Conservation (phyloP, 2,888 invertebrate genomes). For the Lasioglossum vierecki region DNA sequence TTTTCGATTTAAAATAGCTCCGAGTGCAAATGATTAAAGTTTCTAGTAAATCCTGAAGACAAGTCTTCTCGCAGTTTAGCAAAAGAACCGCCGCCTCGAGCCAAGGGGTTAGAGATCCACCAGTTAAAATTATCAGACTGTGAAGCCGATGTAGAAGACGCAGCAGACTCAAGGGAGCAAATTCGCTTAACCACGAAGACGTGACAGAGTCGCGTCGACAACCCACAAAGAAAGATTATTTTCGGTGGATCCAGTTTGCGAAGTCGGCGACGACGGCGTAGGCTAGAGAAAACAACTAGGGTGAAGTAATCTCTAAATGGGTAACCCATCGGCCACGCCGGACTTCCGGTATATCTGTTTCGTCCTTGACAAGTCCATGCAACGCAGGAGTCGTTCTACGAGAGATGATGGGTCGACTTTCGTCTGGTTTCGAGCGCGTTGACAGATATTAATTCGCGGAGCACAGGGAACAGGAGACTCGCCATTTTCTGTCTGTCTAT, state of each 20-base stretch:
- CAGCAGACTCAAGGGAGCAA: background rate
- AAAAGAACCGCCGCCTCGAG: background rate
- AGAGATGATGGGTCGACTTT: slow-evolving; percentile 60
- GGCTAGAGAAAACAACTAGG: slow-evolving; percentile 6
- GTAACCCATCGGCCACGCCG: background rate
- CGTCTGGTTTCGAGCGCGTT: slow-evolving; percentile 43
- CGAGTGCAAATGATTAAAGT: background rate
- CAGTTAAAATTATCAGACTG: slow-evolving; percentile 4
- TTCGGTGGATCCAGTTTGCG: background rate
- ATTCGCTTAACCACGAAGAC: background rate
- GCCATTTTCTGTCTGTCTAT: slow-evolving; percentile 66
- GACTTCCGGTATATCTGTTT: slow-evolving; percentile 1
- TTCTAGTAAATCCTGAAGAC: background rate
- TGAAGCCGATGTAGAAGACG: background rate
- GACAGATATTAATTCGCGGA: slow-evolving; percentile 67
- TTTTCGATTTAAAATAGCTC: too few relatives aligned
- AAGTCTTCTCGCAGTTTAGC: background rate
- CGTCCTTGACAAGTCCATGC: slow-evolving; percentile 54
- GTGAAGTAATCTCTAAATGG: slow-evolving; percentile 31
- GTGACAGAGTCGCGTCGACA: background rate
- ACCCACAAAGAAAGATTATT: slow-evolving; percentile 27
- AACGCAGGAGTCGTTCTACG: slow-evolving; percentile 17
- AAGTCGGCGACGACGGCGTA: background rate
- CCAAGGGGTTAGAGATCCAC: background rate
- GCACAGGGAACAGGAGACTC: slow-evolving; percentile 46